Base-by-base conservation (phyloP, 2,888 invertebrate species). In the Chromoteleia sp. region DNA sequence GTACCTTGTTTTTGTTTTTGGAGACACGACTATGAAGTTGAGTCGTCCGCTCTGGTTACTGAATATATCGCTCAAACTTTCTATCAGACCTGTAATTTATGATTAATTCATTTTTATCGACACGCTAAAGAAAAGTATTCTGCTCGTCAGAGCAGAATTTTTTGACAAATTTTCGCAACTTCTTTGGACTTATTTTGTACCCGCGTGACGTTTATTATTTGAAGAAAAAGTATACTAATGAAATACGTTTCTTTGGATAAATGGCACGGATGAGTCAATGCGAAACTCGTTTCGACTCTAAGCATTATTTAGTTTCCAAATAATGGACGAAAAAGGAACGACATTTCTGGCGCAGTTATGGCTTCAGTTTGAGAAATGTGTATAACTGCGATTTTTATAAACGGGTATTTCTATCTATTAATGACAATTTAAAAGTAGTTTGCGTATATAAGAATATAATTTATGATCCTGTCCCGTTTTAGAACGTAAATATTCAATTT, bases 21-120 rank as follows among this genome's bases (percentile, higher is more conserved):
- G 90, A 7, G 91, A 86, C 12, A 91, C 86, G 0, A 89, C 85
- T 39, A 91, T 85, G 45, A 91, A 91, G 41, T 87, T 89, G 1
- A 91, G 84, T 12, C 85, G 86, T 54, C 84, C 85, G 12, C 79
- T 86, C 10, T 82, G 75, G 21, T 84, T 83, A 59, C 84, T 84
- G 54, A 91, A 87, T 30, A 88, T 85, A 2, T 88, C 84, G 30
- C 87, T 85, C 58, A 91, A 80, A 61, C 87, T 87, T 41, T 88
- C 90, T 86, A 91, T 90, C 0, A 91, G 81, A 58, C 90, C 91
- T 91, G 58, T n/a, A 67, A 76, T 19, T 29, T 39, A 10, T 30
- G 48, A 43, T n/a, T n/a, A n/a, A 39, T 30, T 39, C 0, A 50
- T 19, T n/a, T 25, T 43, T 14, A 25, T 29, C 12, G 2, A 45